Evolutionary conservation across 1,140 invertebrate genomes (phyloP).

Genomic region (Pygmarrhopalites habei): DNA sequence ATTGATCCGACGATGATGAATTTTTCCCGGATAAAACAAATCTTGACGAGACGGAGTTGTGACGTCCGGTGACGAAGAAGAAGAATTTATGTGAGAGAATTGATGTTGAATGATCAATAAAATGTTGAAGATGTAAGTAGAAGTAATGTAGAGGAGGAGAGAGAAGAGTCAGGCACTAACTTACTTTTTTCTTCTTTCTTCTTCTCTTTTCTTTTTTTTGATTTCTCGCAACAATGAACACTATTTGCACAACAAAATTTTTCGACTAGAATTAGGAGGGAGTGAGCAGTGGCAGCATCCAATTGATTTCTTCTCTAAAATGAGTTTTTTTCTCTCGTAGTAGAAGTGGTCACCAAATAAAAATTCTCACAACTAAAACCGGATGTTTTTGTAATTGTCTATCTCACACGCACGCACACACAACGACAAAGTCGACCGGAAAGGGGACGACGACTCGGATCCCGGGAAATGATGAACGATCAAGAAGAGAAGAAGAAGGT

Average conservation of each 20-base stretch:
- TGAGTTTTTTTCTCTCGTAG: too few species aligned
- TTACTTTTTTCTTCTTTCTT: constrained; percentile 10
- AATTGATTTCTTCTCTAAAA: neutral
- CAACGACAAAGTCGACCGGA: neutral
- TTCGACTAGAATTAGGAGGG: constrained; percentile 19
- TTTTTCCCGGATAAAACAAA: too few species aligned
- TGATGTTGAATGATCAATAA: neutral
- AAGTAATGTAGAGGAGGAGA: too few species aligned
- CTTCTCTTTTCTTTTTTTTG: too few species aligned
- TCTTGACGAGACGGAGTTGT: too few species aligned
- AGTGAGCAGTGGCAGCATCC: neutral
- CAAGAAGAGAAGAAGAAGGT: neutral
- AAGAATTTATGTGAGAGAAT: neutral
- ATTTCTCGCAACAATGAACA: constrained; percentile 15
- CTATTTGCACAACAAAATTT: constrained; percentile 26
- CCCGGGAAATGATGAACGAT: too few species aligned
- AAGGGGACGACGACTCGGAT: too few species aligned
- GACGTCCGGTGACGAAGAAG: neutral
- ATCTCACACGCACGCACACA: constrained; percentile 9
- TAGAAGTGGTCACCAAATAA: too few species aligned
- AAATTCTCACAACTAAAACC: constrained; percentile 16
- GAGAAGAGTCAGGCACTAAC: constrained; percentile 20
- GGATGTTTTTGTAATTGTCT: constrained; percentile 3
- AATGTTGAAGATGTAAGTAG: too few species aligned
- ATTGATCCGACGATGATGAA: too few species aligned